Evolutionary conservation across 2,797 vertebrate species (phyloP).

Genomic region (Crocidura indochinensis): DNA sequence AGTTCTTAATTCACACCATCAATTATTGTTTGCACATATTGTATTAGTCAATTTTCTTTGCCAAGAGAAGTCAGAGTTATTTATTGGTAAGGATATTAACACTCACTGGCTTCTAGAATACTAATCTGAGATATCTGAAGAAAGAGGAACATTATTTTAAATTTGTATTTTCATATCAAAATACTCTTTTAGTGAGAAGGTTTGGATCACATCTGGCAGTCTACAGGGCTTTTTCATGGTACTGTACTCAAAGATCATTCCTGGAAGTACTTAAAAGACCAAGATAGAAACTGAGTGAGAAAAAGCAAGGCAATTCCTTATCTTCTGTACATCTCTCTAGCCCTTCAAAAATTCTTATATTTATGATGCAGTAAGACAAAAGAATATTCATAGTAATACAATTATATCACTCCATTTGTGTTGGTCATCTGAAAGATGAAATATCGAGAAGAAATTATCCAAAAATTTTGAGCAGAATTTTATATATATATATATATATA

Average conservation of each 20-base stretch:
- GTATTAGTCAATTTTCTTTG: constrained; percentile 62
- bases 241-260: too few relatives aligned
- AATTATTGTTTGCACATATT: constrained; percentile 77
- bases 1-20: constrained; percentile 78
- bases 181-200: neutral
- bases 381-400: neutral
- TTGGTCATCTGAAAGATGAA: constrained; percentile 3
- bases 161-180: constrained; percentile 49
- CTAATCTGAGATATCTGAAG: constrained; percentile 36
- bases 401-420: neutral
- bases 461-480: constrained; percentile 10
- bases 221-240: too few relatives aligned
- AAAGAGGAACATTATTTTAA: neutral
- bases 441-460: constrained; percentile 7
- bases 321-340: too few relatives aligned
- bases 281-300: too few relatives aligned
- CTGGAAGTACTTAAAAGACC: too few relatives aligned
- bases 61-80: constrained; percentile 52
- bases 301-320: too few relatives aligned
- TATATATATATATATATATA: too few relatives aligned
- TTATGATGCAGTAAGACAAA: constrained; percentile 17
- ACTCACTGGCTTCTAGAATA: constrained; percentile 53
- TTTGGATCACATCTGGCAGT: too few relatives aligned
- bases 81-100: constrained; percentile 24
- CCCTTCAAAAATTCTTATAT: constrained; percentile 13